phyloP scores from a whole-genome alignment of 2,113 vertebrate species.

The Strix uralensis region DNA sequence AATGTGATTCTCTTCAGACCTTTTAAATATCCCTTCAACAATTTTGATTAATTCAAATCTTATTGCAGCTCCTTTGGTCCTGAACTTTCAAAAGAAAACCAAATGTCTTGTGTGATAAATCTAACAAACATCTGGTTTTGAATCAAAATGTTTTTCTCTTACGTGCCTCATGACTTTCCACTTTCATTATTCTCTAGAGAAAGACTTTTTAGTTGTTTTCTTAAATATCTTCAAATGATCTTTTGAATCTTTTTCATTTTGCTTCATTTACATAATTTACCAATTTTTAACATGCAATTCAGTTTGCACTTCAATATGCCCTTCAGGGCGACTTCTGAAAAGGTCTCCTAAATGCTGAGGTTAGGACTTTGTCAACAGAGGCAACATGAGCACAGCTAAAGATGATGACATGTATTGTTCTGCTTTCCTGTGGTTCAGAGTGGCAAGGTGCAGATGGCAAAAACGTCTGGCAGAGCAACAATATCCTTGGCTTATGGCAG shows the following conservation, averaged over 20 bases:
- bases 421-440: background rate
- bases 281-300: background rate
- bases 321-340: constrained; percentile 8
- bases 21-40: background rate
- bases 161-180: background rate
- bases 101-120: background rate
- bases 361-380: background rate
- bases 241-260: background rate
- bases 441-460: background rate
- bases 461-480: background rate
- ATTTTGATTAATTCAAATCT: background rate
- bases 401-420: background rate
- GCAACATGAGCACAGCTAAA: background rate
- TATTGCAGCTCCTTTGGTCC: background rate
- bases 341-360: constrained; percentile 38
- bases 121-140: constrained; percentile 1
- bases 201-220: background rate
- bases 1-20: background rate
- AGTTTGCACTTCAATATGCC: background rate
- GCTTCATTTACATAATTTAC: constrained; percentile 6
- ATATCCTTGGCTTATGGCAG: background rate
- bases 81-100: constrained; percentile 8
- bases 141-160: constrained; percentile 3
- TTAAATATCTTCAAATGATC: background rate
- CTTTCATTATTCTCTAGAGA: background rate